A percentile compares a stretch with the other conserved stretches of the same genome.
Conservation (phyloP, 2,888 invertebrate genomes). For the Phengaris alcon region DNA sequence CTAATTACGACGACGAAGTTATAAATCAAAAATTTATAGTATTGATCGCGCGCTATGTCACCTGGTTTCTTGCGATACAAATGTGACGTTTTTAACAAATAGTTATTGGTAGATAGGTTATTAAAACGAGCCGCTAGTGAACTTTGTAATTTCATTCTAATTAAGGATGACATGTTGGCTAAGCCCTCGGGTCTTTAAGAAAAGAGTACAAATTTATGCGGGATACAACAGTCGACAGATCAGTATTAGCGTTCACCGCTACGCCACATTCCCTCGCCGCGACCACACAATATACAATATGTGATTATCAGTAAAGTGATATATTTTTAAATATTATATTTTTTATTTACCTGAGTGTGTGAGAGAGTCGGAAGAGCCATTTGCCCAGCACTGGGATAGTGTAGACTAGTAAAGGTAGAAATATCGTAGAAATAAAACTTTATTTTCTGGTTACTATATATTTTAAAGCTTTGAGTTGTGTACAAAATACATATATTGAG, state of each 20-base stretch:
- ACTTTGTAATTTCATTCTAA: too few species aligned
- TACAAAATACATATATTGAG: too few species aligned
- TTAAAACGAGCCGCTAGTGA: too few species aligned
- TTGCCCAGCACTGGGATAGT: neutral
- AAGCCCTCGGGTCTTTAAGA: too few species aligned
- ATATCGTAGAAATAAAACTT: neutral
- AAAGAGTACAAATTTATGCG: neutral
- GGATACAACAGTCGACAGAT: neutral
- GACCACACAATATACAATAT: conserved; percentile 22
- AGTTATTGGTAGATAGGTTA: too few species aligned
- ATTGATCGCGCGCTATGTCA: too few species aligned
- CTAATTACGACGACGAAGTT: too few species aligned
- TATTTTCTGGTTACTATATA: neutral
- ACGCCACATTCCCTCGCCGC: conserved; percentile 33
- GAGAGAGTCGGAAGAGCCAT: neutral
- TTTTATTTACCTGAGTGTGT: conserved; percentile 32
- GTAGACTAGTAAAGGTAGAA: neutral
- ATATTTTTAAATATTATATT: conserved; percentile 57
- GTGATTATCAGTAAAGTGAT: conserved; percentile 62
- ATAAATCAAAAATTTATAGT: too few species aligned
- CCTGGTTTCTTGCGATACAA: too few species aligned
- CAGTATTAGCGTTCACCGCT: neutral
- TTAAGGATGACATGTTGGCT: too few species aligned
- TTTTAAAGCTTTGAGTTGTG: neutral
- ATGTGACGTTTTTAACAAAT: too few species aligned